phyloP scores from a whole-genome alignment of 2,797 vertebrate species.

The Sardinella longiceps region DNA sequence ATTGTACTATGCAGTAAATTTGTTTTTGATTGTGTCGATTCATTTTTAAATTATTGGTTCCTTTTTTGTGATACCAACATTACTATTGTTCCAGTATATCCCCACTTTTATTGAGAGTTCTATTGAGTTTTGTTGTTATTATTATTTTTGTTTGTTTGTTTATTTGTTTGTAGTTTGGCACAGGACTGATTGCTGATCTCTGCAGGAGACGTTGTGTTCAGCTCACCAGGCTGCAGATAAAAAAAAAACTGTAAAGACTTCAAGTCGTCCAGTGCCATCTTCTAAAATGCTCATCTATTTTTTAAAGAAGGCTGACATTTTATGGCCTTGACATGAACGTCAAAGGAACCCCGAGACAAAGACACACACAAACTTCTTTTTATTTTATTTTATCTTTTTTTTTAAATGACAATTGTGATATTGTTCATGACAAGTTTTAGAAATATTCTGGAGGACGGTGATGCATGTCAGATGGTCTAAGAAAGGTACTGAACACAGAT shows the following conservation, averaged over 20 bases:
- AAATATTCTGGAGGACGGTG: slow-evolving; percentile 70
- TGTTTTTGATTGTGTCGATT: slow-evolving; percentile 70
- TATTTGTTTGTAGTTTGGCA: background rate
- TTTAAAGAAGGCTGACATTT: slow-evolving; percentile 68
- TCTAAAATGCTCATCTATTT: slow-evolving; percentile 55
- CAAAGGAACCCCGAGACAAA: slow-evolving; percentile 58
- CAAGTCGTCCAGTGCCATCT: slow-evolving; percentile 51
- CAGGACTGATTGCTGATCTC: slow-evolving; percentile 1
- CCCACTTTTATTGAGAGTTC: slow-evolving; percentile 21
- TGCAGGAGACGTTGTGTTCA: background rate
- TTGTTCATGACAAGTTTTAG: slow-evolving; percentile 69
- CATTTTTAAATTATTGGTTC: slow-evolving; percentile 77
- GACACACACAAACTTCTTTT: slow-evolving; percentile 68
- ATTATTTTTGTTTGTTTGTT: background rate
- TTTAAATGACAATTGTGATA: slow-evolving; percentile 65
- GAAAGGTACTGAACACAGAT: slow-evolving; percentile 47
- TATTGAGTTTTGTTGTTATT: background rate
- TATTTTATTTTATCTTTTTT: slow-evolving; percentile 24
- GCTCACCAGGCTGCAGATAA: slow-evolving; percentile 49
- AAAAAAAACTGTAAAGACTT: slow-evolving; percentile 55
- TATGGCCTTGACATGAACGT: slow-evolving; percentile 64
- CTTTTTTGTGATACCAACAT: slow-evolving; percentile 70
- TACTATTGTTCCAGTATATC: slow-evolving; percentile 72
- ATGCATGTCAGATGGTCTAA: slow-evolving; percentile 64
- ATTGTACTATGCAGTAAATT: slow-evolving; percentile 84